Evolutionary conservation across 2,888 invertebrate species (phyloP).

Genomic region (Drosophila nigricruria): DNA sequence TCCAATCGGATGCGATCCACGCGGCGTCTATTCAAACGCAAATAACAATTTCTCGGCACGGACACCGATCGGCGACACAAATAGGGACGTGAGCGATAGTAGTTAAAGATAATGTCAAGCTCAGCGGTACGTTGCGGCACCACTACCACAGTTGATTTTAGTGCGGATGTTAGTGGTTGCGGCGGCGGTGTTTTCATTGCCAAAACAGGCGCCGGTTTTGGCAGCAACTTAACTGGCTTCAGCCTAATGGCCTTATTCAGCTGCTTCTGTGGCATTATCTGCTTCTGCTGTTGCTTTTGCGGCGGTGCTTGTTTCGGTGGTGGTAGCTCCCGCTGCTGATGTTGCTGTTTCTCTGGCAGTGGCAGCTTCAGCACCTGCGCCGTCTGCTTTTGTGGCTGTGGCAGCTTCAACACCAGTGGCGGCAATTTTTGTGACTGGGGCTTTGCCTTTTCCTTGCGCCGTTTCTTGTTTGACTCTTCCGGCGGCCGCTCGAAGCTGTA

Average conservation of each 20-base stretch:
- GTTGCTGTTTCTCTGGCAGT: neutral
- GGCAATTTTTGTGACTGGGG: slow-evolving; percentile 1
- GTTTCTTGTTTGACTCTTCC: slow-evolving; percentile 42
- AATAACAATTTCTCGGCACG: slow-evolving; percentile 71
- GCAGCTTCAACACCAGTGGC: neutral
- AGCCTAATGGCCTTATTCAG: neutral
- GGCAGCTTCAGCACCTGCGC: neutral
- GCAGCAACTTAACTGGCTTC: neutral
- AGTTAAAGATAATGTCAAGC: slow-evolving; percentile 44
- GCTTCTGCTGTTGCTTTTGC: neutral
- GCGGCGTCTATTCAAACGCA: slow-evolving; percentile 73
- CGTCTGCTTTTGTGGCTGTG: neutral
- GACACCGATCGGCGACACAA: slow-evolving; percentile 73
- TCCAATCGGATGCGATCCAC: slow-evolving; percentile 41
- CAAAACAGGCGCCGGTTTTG: neutral
- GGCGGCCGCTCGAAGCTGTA: slow-evolving; percentile 82
- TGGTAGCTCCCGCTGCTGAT: neutral
- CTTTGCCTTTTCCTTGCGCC: slow-evolving; percentile 17
- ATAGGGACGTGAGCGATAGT: slow-evolving; percentile 37
- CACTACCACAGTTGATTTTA: neutral
- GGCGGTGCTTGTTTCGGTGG: neutral
- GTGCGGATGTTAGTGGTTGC: neutral
- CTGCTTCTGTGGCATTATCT: neutral
- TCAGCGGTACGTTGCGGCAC: slow-evolving; percentile 31
- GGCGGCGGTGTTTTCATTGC: neutral